Conservation (phyloP, 2,888 invertebrate species). For the Diarsia brunnea region DNA sequence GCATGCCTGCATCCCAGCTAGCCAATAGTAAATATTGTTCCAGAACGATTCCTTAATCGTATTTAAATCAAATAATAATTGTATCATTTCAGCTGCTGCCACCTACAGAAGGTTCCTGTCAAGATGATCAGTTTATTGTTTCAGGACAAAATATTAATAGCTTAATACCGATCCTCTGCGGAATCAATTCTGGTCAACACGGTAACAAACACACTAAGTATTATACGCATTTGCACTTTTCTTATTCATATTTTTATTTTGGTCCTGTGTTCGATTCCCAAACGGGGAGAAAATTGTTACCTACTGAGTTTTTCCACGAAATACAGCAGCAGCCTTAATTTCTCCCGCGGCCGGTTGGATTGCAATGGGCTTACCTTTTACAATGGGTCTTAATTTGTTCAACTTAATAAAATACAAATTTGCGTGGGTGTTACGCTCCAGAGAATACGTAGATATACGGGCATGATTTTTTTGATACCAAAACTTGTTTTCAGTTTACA, state of each 20-base stretch:
- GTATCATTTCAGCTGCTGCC: constrained; percentile 90
- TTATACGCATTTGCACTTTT: background rate
- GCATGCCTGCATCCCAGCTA: background rate
- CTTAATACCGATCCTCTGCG: constrained; percentile 93
- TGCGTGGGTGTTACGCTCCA: background rate
- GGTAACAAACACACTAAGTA: constrained; percentile 83
- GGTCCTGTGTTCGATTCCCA: background rate
- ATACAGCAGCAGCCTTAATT: background rate
- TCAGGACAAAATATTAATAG: constrained; percentile 93
- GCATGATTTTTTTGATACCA: background rate
- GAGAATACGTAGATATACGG: background rate
- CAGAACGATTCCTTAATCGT: background rate
- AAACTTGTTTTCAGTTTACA: constrained; percentile 91
- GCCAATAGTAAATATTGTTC: background rate
- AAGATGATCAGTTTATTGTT: constrained; percentile 93
- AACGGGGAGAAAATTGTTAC: background rate
- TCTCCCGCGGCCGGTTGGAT: background rate
- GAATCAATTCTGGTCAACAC: constrained; percentile 94
- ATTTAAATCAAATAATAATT: background rate
- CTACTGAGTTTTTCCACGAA: background rate
- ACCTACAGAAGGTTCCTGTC: constrained; percentile 93
- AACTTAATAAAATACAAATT: background rate
- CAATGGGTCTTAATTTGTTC: background rate
- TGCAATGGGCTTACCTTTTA: background rate
- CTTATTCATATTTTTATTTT: background rate